phyloP scores from a whole-genome alignment of 2,797 vertebrate species.

The Melanotaenia boesemani region DNA sequence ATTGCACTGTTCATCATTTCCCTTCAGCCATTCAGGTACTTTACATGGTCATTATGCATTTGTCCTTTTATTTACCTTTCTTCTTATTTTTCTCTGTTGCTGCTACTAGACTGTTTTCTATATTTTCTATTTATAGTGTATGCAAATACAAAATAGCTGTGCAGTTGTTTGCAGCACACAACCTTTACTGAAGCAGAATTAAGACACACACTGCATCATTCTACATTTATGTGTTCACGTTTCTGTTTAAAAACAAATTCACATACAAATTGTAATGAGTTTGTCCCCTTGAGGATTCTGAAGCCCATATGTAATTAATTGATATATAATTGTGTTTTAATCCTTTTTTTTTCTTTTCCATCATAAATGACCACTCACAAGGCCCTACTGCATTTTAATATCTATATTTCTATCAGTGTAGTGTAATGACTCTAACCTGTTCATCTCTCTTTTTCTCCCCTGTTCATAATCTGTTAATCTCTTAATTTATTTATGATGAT shows the following conservation, averaged over 20 bases:
- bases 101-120: too few relatives aligned
- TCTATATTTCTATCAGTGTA: slow-evolving; percentile 52
- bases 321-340: not conserved
- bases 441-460: too few relatives aligned
- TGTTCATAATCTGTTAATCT: slow-evolving; percentile 70
- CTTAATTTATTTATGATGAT: slow-evolving; percentile 81
- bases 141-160: not conserved
- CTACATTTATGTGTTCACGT: too few relatives aligned
- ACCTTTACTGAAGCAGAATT: not conserved
- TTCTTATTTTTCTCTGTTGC: too few relatives aligned
- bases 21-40: too few relatives aligned
- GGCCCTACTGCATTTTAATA: slow-evolving; percentile 14
- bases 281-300: not conserved
- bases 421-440: slow-evolving; percentile 58
- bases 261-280: too few relatives aligned
- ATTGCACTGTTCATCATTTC: too few relatives aligned
- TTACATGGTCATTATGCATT: too few relatives aligned
- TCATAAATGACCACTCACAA: slow-evolving; percentile 7
- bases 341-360: not conserved
- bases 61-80: too few relatives aligned
- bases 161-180: not conserved
- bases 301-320: not conserved
- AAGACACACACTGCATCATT: too few relatives aligned
- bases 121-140: not conserved
- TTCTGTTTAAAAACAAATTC: too few relatives aligned